Percentiles rank a stretch among this genome's conserved stretches.
Evolutionary conservation across 2,888 invertebrate genomes (phyloP).

Genomic region (Holacanthella duospinosa): DNA sequence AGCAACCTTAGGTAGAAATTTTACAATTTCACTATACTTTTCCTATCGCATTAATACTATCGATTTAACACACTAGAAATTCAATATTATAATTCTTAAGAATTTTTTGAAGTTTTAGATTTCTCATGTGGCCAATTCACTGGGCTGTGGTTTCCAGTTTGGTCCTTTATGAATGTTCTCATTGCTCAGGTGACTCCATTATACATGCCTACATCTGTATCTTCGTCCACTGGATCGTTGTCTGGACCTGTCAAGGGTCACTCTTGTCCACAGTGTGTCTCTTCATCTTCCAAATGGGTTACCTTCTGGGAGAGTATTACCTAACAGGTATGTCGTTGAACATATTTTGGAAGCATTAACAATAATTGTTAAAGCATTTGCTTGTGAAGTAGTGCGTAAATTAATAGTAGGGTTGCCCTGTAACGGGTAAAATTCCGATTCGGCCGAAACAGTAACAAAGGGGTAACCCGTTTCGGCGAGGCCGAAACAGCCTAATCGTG

Average conservation of each 20-base stretch:
- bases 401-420: too few species aligned
- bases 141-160: too few species aligned
- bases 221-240: conserved; percentile 57
- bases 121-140: too few species aligned
- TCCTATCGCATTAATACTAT: not conserved
- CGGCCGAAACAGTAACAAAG: too few species aligned
- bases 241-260: conserved; percentile 55
- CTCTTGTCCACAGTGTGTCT: conserved; percentile 55
- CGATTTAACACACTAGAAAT: not conserved
- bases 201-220: conserved; percentile 67
- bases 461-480: too few species aligned
- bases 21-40: not conserved
- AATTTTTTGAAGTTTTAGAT: too few species aligned
- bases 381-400: too few species aligned
- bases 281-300: conserved; percentile 70
- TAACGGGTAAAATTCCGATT: too few species aligned
- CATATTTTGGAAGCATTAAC: too few species aligned
- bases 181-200: conserved; percentile 49
- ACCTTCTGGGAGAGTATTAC: conserved; percentile 50
- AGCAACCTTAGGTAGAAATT: not conserved
- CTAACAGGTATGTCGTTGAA: not conserved
- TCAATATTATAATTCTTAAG: too few species aligned
- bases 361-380: too few species aligned
- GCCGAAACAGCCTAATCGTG: too few species aligned
- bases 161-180: not conserved